A percentile compares a stretch with the other conserved stretches of the same genome.
phyloP scores from a whole-genome alignment of 2,888 invertebrate species.

The Tenthredo mesomela region DNA sequence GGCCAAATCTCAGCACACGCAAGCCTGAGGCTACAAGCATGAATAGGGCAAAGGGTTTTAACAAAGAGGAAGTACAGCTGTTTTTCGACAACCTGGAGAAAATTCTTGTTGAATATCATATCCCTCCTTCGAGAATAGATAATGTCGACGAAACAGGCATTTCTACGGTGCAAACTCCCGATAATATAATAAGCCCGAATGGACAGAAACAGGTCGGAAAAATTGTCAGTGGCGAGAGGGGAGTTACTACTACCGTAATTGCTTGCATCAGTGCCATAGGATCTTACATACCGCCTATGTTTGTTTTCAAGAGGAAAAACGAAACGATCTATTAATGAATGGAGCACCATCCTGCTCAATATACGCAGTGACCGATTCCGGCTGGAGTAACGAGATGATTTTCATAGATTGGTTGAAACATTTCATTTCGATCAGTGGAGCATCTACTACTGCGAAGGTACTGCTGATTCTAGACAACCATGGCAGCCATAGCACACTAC shows the following conservation, averaged over 20 bases:
- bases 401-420: slow-evolving; percentile 52
- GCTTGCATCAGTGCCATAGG: slow-evolving; percentile 34
- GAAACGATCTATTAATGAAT: slow-evolving; percentile 34
- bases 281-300: slow-evolving; percentile 43
- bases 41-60: slow-evolving; percentile 54
- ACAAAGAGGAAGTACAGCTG: slow-evolving; percentile 53
- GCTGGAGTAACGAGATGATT: slow-evolving; percentile 48
- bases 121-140: slow-evolving; percentile 44
- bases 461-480: slow-evolving; percentile 69
- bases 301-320: slow-evolving; percentile 49
- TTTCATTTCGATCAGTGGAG: slow-evolving; percentile 19
- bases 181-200: neutral
- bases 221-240: neutral
- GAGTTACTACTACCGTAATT: slow-evolving; percentile 4
- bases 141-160: slow-evolving; percentile 58
- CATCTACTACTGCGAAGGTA: slow-evolving; percentile 54
- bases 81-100: slow-evolving; percentile 51
- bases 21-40: slow-evolving; percentile 57
- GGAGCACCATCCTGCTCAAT: slow-evolving; percentile 47
- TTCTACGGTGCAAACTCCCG: slow-evolving; percentile 57
- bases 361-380: slow-evolving; percentile 39
- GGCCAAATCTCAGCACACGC: slow-evolving; percentile 59
- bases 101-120: slow-evolving; percentile 32
- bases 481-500: slow-evolving; percentile 63
- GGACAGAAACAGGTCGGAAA: slow-evolving; percentile 17